These are phyloP conservation scores for Boulengeromyrus knoepffleri DNA, from an alignment of 2,113 vertebrate species.

Conservation along the genomic window DNA sequence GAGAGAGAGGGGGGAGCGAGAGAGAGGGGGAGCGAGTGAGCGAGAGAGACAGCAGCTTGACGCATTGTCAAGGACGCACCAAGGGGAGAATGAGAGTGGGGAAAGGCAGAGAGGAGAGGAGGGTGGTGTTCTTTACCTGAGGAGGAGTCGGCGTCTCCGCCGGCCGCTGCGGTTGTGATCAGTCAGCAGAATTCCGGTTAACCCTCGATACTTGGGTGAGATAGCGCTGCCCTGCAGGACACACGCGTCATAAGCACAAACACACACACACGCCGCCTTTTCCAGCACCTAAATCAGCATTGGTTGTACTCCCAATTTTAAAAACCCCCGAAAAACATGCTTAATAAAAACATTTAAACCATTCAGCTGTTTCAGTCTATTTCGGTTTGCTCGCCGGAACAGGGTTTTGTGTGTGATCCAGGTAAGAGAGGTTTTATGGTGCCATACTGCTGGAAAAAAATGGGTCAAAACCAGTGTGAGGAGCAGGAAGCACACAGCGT, in stretches of 20 bases:
- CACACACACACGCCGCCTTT: background rate
- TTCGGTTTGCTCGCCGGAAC: background rate
- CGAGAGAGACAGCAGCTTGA: slow-evolving; percentile 63
- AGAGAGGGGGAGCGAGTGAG: slow-evolving; percentile 38
- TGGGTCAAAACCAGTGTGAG: slow-evolving; percentile 5
- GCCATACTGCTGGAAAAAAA: background rate
- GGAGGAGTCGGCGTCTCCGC: slow-evolving; percentile 13
- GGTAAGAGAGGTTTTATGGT: slow-evolving; percentile 3
- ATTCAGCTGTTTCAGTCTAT: background rate
- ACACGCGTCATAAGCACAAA: background rate
- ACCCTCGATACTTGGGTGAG: background rate
- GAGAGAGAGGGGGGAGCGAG: background rate
- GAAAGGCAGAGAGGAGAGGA: slow-evolving; percentile 3
- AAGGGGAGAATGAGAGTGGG: slow-evolving; percentile 58
- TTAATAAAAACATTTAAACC: background rate
- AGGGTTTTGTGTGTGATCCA: background rate
- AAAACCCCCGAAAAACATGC: background rate
- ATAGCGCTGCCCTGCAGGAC: background rate
- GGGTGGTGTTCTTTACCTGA: slow-evolving; percentile 23
- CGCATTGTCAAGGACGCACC: slow-evolving; percentile 73
- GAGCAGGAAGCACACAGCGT: background rate
- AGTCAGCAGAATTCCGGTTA: slow-evolving; percentile 4
- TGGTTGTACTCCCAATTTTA: background rate
- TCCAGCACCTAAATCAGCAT: background rate
- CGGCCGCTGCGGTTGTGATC: background rate